Conservation (phyloP, 2,113 vertebrate species). For the Smithornis capensis region DNA sequence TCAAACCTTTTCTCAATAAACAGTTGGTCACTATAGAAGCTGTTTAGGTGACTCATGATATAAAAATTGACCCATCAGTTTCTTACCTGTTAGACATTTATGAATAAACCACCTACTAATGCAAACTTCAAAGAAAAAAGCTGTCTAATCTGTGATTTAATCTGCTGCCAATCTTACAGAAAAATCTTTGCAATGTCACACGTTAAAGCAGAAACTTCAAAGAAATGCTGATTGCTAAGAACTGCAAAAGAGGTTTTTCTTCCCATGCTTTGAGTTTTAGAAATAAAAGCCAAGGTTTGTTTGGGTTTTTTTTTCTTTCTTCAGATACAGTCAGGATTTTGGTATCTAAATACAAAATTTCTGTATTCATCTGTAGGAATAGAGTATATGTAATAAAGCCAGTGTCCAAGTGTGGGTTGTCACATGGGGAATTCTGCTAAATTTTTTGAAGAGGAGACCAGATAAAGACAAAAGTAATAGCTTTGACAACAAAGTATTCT, state of each 20-base stretch:
- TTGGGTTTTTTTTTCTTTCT: neutral
- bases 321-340: neutral
- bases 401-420: neutral
- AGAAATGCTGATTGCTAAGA: neutral
- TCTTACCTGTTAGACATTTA: neutral
- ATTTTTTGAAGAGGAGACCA: neutral
- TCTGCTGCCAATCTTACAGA: neutral
- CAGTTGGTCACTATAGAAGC: neutral
- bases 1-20: neutral
- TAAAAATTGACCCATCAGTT: neutral
- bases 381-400: neutral
- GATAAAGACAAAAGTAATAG: neutral
- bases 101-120: neutral
- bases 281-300: neutral
- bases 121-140: constrained; percentile 21
- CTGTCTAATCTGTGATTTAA: constrained; percentile 26
- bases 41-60: neutral
- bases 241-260: neutral
- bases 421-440: neutral
- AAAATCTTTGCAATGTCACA: constrained; percentile 8
- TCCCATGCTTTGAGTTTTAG: neutral
- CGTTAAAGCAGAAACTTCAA: constrained; percentile 29
- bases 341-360: neutral
- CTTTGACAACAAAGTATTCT: neutral
- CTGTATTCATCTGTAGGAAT: neutral